Evolutionary conservation across 2,113 vertebrate genomes (phyloP).

Genomic region (Tonatia bakeri): DNA sequence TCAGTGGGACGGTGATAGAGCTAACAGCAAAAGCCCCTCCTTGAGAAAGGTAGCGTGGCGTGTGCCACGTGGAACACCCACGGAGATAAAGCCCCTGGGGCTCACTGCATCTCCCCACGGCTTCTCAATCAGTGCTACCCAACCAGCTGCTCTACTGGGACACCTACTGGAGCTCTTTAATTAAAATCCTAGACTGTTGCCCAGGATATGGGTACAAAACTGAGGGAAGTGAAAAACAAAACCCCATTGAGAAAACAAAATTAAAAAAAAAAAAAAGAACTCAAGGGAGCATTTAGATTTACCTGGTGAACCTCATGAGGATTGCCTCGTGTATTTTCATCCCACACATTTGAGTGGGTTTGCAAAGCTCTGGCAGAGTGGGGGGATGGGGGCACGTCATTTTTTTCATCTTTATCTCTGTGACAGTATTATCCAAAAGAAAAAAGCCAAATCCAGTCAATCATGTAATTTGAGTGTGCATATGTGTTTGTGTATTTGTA

Average conservation of each 20-base stretch:
- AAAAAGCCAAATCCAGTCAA: not conserved
- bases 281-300: not conserved
- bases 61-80: no score
- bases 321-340: not conserved
- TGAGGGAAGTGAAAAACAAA: conserved; percentile 40
- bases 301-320: not conserved
- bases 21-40: not conserved
- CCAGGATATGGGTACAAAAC: conserved; percentile 21
- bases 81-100: not conserved
- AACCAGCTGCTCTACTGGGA: not conserved
- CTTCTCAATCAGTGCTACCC: not conserved
- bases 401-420: not conserved
- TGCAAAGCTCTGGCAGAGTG: not conserved
- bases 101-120: not conserved
- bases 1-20: not conserved
- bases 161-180: conserved; percentile 22
- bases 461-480: not conserved
- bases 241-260: not conserved
- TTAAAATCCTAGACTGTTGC: conserved; percentile 28
- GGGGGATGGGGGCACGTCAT: accelerated
- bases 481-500: not conserved
- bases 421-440: not conserved
- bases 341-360: not conserved
- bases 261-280: not conserved
- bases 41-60: not conserved